Conservation (phyloP, 1,140 invertebrate species). For the Solenopsis invicta region DNA sequence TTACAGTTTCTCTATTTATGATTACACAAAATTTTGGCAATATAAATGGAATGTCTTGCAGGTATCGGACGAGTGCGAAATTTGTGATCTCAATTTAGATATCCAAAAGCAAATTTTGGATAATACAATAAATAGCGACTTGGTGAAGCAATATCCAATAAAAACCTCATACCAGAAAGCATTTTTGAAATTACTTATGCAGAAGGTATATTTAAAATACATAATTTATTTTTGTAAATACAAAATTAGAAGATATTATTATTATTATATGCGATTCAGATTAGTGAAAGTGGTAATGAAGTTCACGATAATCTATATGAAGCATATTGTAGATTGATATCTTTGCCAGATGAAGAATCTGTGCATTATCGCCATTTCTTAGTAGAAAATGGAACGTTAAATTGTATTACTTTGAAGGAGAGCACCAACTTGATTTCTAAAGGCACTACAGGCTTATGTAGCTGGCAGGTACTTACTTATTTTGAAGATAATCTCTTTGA, state of each 20-base stretch:
- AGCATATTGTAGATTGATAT: slow-evolving; percentile 83
- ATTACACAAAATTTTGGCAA: background rate
- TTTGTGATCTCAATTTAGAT: slow-evolving; percentile 69
- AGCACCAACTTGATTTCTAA: slow-evolving; percentile 87
- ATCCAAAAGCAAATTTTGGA: slow-evolving; percentile 83
- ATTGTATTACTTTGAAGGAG: slow-evolving; percentile 86
- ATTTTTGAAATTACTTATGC: slow-evolving; percentile 86
- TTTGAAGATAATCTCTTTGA: background rate
- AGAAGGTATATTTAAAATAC: slow-evolving; percentile 73
- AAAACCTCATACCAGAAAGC: slow-evolving; percentile 85
- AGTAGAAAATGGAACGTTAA: slow-evolving; percentile 70
- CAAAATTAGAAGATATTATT: background rate
- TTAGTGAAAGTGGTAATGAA: slow-evolving; percentile 82
- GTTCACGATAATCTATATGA: slow-evolving; percentile 85
- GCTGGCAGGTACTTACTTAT: slow-evolving; percentile 86
- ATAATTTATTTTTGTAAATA: background rate
- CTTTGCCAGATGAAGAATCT: slow-evolving; percentile 67
- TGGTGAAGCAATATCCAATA: slow-evolving; percentile 84
- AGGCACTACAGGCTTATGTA: slow-evolving; percentile 88
- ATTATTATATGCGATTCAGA: slow-evolving; percentile 62
- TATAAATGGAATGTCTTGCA: background rate
- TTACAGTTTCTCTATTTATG: background rate
- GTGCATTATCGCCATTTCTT: slow-evolving; percentile 87
- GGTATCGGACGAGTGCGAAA: slow-evolving; percentile 15
- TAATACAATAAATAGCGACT: slow-evolving; percentile 82